These are phyloP conservation scores for Avahi laniger DNA, from an alignment of 2,797 vertebrate genomes.

Conservation along the genomic window DNA sequence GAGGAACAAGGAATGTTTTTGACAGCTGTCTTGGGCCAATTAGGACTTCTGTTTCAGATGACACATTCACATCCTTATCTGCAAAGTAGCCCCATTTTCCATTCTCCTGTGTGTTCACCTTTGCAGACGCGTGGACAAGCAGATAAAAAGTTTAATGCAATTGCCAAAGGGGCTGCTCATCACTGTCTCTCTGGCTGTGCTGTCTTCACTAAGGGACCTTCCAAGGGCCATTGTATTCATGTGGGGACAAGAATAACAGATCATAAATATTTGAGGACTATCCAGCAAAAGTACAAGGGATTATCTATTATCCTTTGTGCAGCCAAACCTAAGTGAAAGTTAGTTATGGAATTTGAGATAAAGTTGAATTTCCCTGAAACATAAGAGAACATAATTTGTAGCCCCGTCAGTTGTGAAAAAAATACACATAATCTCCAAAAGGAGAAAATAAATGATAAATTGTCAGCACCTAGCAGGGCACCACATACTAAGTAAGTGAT, in stretches of 20 bases:
- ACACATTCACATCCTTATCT: background rate
- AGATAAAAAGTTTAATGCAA: background rate
- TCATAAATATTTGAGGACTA: slow-evolving; percentile 40
- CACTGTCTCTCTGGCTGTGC: background rate
- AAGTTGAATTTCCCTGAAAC: slow-evolving; percentile 40
- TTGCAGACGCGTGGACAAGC: background rate
- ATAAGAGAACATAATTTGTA: slow-evolving; percentile 1
- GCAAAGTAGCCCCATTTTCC: background rate
- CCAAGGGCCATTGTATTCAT: background rate
- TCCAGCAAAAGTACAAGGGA: background rate
- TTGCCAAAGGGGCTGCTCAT: background rate
- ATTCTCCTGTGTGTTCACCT: background rate
- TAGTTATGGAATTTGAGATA: slow-evolving; percentile 39
- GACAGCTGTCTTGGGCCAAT: background rate
- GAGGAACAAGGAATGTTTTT: background rate
- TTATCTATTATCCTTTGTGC: slow-evolving; percentile 25
- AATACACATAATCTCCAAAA: slow-evolving; percentile 26
- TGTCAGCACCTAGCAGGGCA: background rate
- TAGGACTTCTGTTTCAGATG: background rate
- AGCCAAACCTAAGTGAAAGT: slow-evolving; percentile 41
- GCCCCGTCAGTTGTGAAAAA: background rate
- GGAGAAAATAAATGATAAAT: slow-evolving; percentile 50
- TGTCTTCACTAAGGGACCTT: background rate
- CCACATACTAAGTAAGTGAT: slow-evolving; percentile 9
- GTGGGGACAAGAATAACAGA: slow-evolving; percentile 28